Evolutionary conservation across 1,140 invertebrate genomes (phyloP).

Genomic region (Dreissena polymorpha): DNA sequence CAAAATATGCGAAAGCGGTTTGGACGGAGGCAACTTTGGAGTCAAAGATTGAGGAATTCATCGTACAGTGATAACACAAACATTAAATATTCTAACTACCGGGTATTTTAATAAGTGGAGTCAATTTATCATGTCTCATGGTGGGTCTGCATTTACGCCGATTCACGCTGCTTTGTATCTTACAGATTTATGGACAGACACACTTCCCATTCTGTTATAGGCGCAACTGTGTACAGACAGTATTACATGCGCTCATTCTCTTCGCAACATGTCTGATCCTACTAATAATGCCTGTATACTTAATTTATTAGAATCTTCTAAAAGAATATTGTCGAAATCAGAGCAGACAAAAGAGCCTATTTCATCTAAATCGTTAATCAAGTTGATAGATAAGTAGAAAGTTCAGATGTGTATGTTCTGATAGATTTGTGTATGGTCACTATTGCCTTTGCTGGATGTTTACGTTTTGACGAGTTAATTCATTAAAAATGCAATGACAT

Average conservation of each 20-base stretch:
- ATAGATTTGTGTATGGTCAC: constrained; percentile 45
- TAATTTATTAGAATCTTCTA: constrained; percentile 11
- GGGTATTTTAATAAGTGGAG: background rate
- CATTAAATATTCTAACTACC: background rate
- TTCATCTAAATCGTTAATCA: background rate
- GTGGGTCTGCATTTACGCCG: background rate
- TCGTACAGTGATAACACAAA: background rate
- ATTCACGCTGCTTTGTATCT: constrained; percentile 30
- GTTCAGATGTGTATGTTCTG: constrained; percentile 35
- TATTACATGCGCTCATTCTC: constrained; percentile 11
- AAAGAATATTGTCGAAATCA: background rate
- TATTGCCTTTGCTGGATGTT: constrained; percentile 28
- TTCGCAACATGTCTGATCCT: constrained; percentile 11
- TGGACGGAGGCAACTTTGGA: background rate
- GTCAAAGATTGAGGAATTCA: background rate
- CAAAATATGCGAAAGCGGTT: background rate
- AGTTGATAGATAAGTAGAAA: constrained; percentile 9
- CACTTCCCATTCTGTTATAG: background rate
- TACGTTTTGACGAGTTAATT: constrained; percentile 45
- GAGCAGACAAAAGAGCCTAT: constrained; percentile 28
- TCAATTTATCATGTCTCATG: background rate
- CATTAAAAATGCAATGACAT: constrained; percentile 37
- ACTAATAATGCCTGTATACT: constrained; percentile 21
- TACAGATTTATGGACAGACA: background rate
- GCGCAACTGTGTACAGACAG: background rate